Conservation (phyloP, 2,888 invertebrate species). For the Dastarcus helophoroides region DNA sequence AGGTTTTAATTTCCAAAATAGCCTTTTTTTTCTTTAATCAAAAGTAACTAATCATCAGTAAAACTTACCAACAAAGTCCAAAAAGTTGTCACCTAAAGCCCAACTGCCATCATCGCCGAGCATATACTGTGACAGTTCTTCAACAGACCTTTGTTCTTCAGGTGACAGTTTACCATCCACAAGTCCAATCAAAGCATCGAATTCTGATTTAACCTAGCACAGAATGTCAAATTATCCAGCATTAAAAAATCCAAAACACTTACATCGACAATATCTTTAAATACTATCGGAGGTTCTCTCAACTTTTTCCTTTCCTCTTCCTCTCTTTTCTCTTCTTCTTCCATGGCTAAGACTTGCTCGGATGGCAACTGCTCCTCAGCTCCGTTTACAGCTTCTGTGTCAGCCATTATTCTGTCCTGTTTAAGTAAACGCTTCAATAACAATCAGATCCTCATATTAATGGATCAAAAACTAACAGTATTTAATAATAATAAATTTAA, state of each 20-base stretch:
- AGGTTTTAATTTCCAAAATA: too few relatives aligned
- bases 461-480: too few relatives aligned
- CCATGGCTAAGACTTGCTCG: constrained; percentile 43
- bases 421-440: too few relatives aligned
- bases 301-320: constrained; percentile 60
- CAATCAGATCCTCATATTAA: too few relatives aligned
- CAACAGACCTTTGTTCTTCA: constrained; percentile 65
- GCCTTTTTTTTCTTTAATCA: too few relatives aligned
- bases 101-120: constrained; percentile 84
- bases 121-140: constrained; percentile 79
- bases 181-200: constrained; percentile 56
- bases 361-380: constrained; percentile 38
- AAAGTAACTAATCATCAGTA: too few relatives aligned
- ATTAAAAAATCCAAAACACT: constrained; percentile 27
- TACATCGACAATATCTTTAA: constrained; percentile 57
- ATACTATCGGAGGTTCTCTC: constrained; percentile 72
- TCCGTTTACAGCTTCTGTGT: constrained; percentile 32
- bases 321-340: constrained; percentile 52
- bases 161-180: constrained; percentile 60
- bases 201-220: constrained; percentile 55
- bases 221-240: constrained; percentile 5
- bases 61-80: constrained; percentile 61
- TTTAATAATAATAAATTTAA: too few relatives aligned
- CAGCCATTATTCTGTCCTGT: constrained; percentile 29
- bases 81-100: constrained; percentile 82